Evolutionary conservation across 2,113 vertebrate genomes (phyloP).

Genomic region (Chaetorhynchus papuensis): DNA sequence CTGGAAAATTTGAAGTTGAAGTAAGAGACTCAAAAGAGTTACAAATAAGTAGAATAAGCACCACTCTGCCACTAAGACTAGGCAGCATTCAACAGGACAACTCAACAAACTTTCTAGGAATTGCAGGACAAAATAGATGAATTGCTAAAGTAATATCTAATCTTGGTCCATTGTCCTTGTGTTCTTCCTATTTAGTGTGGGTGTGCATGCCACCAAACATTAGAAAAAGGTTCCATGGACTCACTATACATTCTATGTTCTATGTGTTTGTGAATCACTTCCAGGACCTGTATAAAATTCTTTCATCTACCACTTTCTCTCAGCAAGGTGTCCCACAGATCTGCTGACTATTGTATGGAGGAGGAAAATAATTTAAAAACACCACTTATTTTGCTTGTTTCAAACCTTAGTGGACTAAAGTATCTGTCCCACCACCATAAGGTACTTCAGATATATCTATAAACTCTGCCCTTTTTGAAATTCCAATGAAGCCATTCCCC

Average conservation of each 20-base stretch:
- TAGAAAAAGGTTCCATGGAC: fast-evolving
- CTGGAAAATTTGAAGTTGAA: background rate
- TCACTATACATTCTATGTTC: fast-evolving
- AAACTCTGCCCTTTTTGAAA: background rate
- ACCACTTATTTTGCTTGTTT: background rate
- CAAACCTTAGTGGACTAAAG: background rate
- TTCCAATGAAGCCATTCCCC: background rate
- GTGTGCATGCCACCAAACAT: background rate
- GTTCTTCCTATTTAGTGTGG: background rate
- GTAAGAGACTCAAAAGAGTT: background rate
- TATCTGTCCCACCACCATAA: background rate
- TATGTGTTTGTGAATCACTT: background rate
- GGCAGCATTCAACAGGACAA: background rate
- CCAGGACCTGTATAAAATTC: background rate
- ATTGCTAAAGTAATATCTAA: background rate
- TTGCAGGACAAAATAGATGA: background rate
- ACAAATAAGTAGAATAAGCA: background rate
- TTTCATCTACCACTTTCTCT: background rate
- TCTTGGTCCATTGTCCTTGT: background rate
- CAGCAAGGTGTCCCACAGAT: background rate
- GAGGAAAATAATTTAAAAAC: background rate
- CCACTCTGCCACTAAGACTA: background rate
- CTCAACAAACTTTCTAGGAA: background rate
- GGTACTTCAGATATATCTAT: background rate
- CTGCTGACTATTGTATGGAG: background rate